Base-by-base conservation (phyloP, 2,888 invertebrate species). In the Campoplex capitator region DNA sequence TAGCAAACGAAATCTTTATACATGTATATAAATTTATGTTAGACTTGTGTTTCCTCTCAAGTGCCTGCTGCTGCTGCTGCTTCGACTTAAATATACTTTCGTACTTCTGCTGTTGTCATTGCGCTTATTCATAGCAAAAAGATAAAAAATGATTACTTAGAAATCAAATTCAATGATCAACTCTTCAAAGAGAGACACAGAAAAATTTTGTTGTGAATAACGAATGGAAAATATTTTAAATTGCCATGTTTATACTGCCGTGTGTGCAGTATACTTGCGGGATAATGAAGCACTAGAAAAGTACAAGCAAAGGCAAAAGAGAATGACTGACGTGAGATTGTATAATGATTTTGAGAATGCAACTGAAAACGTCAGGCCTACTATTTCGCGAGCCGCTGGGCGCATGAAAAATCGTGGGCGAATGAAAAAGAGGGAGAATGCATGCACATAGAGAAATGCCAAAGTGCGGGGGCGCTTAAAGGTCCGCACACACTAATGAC, bases 381-480 rank as follows among this genome's bases (percentile, higher is more conserved):
- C 45, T 65, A 67, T 38, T 16, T 65, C 23, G 38, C 38, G 13
- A 65, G 16, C 13, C 28, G 74, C 81, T 45, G 16, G 75, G 75
- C 48, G 68, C 78, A 74, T 75, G 78, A 78, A 83, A 62, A 83
- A 82, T 85, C 74, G 82, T 85, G 68, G 78, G 82, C 82, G 68
- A 75, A n/a, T 35, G 28, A 48, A 75, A 54, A 71, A 77, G 81
- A 73, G 38, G 32, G 67, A 78, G 62, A 78, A 62, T 56, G 80
- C 71, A 84, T 62, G 16, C 74, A 70, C 62, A 73, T 42, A 38
- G 74, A 75, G 74, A 78, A 85, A 82, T 83, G 83, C 76, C 79
- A 86, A 86, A 78, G 58, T 68, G 78, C 83, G 78, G 79, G 62
- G 73, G 71, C 58, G 78, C 82, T 78, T 38, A 38, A 38, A 38